Conservation (phyloP, 2,797 vertebrate genomes). For the Loris lydekkerianus region DNA sequence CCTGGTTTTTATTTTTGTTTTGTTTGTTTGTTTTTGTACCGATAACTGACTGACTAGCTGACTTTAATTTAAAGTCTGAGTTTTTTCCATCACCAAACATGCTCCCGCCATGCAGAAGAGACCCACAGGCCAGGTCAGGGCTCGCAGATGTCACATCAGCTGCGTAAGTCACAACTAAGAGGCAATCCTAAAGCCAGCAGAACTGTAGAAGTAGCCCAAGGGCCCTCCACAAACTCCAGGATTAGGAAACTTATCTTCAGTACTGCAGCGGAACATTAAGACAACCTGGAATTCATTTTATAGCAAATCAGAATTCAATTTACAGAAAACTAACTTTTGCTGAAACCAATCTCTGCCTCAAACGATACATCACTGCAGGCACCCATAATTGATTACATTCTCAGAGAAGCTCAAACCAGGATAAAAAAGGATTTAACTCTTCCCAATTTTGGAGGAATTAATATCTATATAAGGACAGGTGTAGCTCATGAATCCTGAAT, state of each 20-base stretch:
- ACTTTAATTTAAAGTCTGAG: not conserved
- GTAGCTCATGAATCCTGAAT: not conserved
- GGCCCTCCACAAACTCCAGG: not conserved
- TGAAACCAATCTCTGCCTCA: not conserved
- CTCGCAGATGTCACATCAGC: not conserved
- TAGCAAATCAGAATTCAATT: not conserved
- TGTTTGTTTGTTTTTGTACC: not conserved
- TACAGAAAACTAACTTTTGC: conserved; percentile 44
- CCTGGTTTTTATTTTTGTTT: not conserved
- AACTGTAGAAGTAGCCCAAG: not conserved
- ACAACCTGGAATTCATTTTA: not conserved
- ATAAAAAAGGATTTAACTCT: not conserved
- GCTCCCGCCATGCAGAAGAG: not conserved
- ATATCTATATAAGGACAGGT: not conserved
- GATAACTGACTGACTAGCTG: not conserved
- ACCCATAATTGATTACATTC: not conserved
- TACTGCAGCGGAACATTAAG: not conserved
- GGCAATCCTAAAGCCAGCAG: not conserved
- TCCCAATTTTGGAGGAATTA: not conserved
- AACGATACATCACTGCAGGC: not conserved
- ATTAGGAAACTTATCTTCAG: not conserved
- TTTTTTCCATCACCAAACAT: not conserved
- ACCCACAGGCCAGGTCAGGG: not conserved
- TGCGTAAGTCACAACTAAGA: not conserved
- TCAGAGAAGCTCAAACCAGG: not conserved